Conservation (phyloP, 1,140 invertebrate genomes). For the Drosophila ercepeae region DNA sequence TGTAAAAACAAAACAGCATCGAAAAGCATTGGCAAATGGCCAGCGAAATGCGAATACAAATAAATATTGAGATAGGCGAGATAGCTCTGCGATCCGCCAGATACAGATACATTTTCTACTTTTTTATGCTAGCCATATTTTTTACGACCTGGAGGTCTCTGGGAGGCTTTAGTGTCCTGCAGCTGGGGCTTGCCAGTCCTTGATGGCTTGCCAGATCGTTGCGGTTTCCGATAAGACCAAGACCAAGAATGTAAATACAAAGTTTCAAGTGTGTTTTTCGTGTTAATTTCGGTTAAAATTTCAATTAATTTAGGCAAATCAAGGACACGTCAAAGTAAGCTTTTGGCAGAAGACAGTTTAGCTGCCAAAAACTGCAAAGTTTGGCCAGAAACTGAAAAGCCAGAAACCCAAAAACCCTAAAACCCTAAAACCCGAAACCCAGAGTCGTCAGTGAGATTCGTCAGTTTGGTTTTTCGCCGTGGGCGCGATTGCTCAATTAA, state of each 20-base stretch:
- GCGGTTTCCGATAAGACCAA: not conserved
- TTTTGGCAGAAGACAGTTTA: not conserved
- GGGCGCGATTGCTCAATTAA: conserved; percentile 75
- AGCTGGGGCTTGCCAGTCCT: conserved; percentile 19
- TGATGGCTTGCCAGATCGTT: conserved; percentile 35
- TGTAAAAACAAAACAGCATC: conserved; percentile 68
- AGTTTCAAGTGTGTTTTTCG: not conserved
- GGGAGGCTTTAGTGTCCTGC: conserved; percentile 5
- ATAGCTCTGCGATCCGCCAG: conserved; percentile 2
- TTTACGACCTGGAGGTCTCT: conserved; percentile 39
- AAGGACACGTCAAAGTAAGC: too few relatives aligned
- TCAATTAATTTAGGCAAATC: too few relatives aligned
- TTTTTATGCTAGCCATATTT: conserved; percentile 46
- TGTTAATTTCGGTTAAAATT: too few relatives aligned
- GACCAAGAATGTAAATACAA: not conserved
- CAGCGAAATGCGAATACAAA: conserved; percentile 33
- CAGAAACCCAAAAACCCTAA: conserved; percentile 1
- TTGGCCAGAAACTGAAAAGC: too few relatives aligned
- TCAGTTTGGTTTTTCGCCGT: conserved; percentile 49
- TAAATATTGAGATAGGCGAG: conserved; percentile 45
- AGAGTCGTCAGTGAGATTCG: conserved; percentile 23
- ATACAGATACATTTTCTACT: conserved; percentile 38
- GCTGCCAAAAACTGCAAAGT: not conserved
- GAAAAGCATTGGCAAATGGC: conserved; percentile 42
- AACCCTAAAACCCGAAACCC: not conserved